phyloP scores from a whole-genome alignment of 2,797 vertebrate genomes.

The Distichodus sexfasciatus region DNA sequence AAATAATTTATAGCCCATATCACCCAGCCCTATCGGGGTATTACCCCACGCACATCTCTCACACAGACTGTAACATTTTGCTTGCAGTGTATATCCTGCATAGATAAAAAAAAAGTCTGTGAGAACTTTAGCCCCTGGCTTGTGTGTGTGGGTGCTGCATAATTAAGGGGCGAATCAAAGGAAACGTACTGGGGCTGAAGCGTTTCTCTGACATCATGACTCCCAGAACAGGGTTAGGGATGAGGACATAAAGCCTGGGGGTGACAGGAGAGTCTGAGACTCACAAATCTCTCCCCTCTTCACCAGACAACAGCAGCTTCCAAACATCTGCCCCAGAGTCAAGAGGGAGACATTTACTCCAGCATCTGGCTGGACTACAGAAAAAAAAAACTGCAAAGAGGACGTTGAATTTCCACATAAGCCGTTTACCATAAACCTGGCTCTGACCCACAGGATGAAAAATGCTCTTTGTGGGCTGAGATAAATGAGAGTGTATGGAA shows the following conservation, averaged over 20 bases:
- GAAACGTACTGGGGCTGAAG: background rate
- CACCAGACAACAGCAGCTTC: conserved; percentile 61
- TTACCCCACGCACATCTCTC: no score
- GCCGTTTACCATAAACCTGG: background rate
- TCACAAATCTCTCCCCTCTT: conserved; percentile 66
- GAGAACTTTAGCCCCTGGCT: background rate
- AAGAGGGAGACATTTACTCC: conserved; percentile 12
- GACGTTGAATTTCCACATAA: conserved; percentile 14
- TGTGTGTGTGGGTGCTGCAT: background rate
- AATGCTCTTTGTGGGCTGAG: background rate
- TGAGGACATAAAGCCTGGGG: background rate
- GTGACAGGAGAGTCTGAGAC: background rate
- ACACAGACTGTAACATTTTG: no score
- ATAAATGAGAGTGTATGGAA: conserved; percentile 10
- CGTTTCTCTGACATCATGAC: background rate
- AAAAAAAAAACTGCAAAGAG: background rate
- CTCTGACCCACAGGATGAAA: background rate
- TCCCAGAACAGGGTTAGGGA: background rate
- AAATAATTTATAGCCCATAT: no score
- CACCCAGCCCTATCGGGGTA: no score
- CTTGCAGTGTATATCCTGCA: background rate
- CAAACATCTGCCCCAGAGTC: background rate
- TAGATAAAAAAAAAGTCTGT: no score
- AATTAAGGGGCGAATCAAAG: background rate
- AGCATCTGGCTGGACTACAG: background rate